Evolutionary conservation across 2,797 vertebrate genomes (phyloP).

Genomic region (Apogon talboti): DNA sequence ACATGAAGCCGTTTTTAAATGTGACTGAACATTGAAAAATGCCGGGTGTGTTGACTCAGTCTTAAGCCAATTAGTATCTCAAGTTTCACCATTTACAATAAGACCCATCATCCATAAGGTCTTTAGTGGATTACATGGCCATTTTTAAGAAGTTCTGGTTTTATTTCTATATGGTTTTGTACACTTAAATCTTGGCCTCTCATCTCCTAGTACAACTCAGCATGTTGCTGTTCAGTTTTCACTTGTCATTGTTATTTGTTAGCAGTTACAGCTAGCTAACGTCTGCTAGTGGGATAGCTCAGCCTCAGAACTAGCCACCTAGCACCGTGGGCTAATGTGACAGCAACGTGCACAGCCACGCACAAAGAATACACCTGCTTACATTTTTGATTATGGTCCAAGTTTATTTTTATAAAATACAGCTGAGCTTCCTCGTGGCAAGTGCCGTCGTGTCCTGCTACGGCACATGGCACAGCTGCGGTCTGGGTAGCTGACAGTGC

Average conservation of each 20-base stretch:
- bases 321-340: conserved; percentile 43
- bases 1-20: not conserved
- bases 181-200: not conserved
- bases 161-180: not conserved
- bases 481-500: conserved; percentile 53
- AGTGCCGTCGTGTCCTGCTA: not conserved
- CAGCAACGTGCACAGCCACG: conserved; percentile 21
- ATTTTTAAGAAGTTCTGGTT: not conserved
- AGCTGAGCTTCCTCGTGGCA: not conserved
- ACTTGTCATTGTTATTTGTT: conserved; percentile 70
- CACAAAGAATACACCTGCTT: accelerated
- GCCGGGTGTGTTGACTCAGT: not conserved
- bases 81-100: conserved; percentile 5
- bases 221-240: not conserved
- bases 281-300: conserved; percentile 53
- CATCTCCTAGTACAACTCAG: not conserved
- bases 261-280: conserved; percentile 64
- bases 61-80: not conserved
- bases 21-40: not conserved
- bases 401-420: not conserved
- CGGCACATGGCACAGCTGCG: conserved; percentile 79
- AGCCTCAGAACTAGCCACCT: conserved; percentile 30
- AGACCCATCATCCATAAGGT: not conserved
- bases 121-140: not conserved
- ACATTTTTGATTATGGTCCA: accelerated